Evolutionary conservation across 2,797 vertebrate genomes (phyloP).

Genomic region (Galagoides demidoff): DNA sequence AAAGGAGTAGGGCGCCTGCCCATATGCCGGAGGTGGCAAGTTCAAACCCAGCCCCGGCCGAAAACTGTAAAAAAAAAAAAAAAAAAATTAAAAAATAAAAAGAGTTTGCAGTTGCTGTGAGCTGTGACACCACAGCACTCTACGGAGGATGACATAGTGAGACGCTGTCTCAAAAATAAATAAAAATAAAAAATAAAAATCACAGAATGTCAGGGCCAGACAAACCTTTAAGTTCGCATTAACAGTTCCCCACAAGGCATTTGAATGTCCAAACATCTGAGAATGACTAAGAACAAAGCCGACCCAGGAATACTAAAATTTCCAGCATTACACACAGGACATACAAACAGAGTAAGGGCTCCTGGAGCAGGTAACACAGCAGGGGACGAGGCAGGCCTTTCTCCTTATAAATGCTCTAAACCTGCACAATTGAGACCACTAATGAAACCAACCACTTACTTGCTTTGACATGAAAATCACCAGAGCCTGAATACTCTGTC

Average conservation of each 20-base stretch:
- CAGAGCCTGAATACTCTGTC: not conserved
- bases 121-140: too few relatives aligned
- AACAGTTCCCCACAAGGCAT: not conserved
- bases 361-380: not conserved
- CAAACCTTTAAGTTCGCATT: not conserved
- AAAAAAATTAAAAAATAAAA: too few relatives aligned
- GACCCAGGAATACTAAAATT: not conserved
- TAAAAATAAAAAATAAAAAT: not conserved
- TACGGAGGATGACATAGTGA: too few relatives aligned
- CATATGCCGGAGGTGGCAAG: too few relatives aligned
- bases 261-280: not conserved
- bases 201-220: not conserved
- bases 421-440: not conserved
- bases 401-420: not conserved
- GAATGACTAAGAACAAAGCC: not conserved
- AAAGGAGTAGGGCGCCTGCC: too few relatives aligned
- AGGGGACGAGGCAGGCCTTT: fast-evolving
- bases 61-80: too few relatives aligned
- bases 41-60: too few relatives aligned
- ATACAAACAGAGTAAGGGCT: fast-evolving
- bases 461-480: not conserved
- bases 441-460: not conserved
- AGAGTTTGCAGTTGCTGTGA: too few relatives aligned
- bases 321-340: not conserved
- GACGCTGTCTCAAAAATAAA: too few relatives aligned